phyloP scores from a whole-genome alignment of 2,797 vertebrate species.

The Eutrigla gurnardus region DNA sequence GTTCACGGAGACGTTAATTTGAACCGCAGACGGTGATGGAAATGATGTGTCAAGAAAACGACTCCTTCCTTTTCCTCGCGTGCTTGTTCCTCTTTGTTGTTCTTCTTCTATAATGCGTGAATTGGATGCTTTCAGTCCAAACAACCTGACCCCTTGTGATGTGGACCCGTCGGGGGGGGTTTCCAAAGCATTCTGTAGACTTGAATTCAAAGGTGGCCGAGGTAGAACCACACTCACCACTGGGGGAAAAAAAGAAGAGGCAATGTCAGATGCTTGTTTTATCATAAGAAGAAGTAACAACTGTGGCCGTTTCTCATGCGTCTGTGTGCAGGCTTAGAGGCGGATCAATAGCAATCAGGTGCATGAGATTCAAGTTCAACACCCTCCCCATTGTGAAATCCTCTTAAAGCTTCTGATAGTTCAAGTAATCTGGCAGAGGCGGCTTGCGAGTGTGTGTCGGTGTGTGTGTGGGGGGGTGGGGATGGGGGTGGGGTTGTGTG shows the following conservation, averaged over 20 bases:
- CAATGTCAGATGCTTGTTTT: conserved; percentile 47
- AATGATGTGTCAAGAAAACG: conserved; percentile 19
- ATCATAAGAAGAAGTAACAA: conserved; percentile 31
- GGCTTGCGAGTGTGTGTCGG: conserved; percentile 37
- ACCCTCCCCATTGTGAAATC: conserved; percentile 71
- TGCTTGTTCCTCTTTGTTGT: conserved; percentile 20
- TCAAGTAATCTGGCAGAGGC: conserved; percentile 74
- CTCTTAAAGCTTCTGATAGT: conserved; percentile 76
- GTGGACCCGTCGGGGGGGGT: background rate
- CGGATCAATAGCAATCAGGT: conserved; percentile 78
- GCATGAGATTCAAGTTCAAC: conserved; percentile 69
- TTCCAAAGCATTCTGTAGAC: conserved; percentile 3
- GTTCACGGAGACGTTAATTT: conserved; percentile 36
- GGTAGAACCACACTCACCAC: background rate
- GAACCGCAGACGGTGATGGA: conserved; percentile 8
- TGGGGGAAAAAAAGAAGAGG: conserved; percentile 24
- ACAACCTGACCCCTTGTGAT: conserved; percentile 13
- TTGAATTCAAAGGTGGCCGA: conserved; percentile 4
- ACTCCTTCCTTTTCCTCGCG: background rate
- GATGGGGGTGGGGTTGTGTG: background rate
- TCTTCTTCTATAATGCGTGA: conserved; percentile 23
- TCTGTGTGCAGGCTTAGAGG: conserved; percentile 50
- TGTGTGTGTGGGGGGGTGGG: conserved; percentile 9
- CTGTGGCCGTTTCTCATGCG: conserved; percentile 29
- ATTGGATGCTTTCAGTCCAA: conserved; percentile 18